A percentile compares a stretch with the other conserved stretches of the same genome.
Evolutionary conservation across 2,113 vertebrate genomes (phyloP).

Genomic region (Alaudala cheleensis): DNA sequence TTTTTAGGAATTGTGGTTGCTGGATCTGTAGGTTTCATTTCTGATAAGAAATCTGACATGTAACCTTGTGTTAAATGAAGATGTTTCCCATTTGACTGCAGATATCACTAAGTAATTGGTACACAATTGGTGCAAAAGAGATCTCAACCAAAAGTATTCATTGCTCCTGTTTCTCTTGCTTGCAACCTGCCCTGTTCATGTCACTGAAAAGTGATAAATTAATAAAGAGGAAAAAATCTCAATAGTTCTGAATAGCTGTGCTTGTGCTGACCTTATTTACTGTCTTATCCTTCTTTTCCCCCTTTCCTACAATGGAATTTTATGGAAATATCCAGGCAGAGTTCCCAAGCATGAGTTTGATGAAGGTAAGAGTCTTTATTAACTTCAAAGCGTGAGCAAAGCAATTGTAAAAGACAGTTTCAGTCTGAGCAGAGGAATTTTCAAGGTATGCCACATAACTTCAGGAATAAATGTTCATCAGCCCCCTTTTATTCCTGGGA

Average conservation of each 20-base stretch:
- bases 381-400: fast-evolving
- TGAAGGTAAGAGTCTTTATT: not conserved
- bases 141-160: not conserved
- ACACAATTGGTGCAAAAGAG: not conserved
- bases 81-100: not conserved
- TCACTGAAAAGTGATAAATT: not conserved
- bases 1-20: not conserved
- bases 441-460: not conserved
- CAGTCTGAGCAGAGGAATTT: not conserved
- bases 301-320: not conserved
- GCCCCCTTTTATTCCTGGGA: not conserved
- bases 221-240: not conserved
- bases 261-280: not conserved
- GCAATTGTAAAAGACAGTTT: not conserved
- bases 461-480: not conserved
- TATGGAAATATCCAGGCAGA: not conserved
- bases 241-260: not conserved
- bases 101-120: not conserved
- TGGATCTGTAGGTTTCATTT: not conserved
- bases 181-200: not conserved
- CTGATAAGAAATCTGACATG: not conserved
- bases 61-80: not conserved
- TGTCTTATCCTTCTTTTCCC: not conserved
- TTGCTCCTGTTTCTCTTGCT: not conserved
- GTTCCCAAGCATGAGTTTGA: not conserved